Percentiles rank a stretch among this genome's conserved stretches.
Evolutionary conservation across 2,113 vertebrate species (phyloP).

Genomic region (Trogon melanurus): DNA sequence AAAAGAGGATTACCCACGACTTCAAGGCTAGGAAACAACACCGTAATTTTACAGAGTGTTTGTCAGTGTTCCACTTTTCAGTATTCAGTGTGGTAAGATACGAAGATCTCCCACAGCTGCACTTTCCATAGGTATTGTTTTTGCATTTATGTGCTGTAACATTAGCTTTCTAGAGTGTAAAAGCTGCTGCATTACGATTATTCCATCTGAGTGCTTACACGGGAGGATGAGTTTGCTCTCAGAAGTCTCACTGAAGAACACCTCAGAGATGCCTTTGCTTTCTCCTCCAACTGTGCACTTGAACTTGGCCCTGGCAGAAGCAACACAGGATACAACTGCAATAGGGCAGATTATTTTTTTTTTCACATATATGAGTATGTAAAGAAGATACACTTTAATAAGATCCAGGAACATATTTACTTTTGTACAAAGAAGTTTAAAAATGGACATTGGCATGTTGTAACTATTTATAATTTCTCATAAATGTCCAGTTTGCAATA

Average conservation of each 20-base stretch:
- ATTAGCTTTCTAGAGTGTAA: not conserved
- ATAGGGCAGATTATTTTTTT: not conserved
- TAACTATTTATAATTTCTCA: constrained; percentile 45
- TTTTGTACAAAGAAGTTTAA: not conserved
- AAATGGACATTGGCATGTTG: not conserved
- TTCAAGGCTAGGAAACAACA: not conserved
- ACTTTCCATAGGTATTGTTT: not conserved
- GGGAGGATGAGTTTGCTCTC: not conserved
- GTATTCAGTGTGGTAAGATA: not conserved
- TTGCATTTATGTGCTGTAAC: not conserved
- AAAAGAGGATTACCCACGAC: not conserved
- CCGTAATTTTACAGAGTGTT: not conserved
- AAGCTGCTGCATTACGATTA: not conserved
- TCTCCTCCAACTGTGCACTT: not conserved
- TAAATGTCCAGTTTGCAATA: constrained; percentile 88
- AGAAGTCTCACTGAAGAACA: not conserved
- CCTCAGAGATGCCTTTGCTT: not conserved
- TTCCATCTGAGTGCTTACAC: not conserved
- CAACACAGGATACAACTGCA: not conserved
- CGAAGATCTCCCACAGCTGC: not conserved
- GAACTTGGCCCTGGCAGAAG: not conserved
- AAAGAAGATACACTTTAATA: not conserved
- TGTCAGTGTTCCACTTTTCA: not conserved
- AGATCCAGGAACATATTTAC: not conserved
- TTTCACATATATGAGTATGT: not conserved